phyloP scores from a whole-genome alignment of 2,113 vertebrate species.

The Prietella phreatophila region DNA sequence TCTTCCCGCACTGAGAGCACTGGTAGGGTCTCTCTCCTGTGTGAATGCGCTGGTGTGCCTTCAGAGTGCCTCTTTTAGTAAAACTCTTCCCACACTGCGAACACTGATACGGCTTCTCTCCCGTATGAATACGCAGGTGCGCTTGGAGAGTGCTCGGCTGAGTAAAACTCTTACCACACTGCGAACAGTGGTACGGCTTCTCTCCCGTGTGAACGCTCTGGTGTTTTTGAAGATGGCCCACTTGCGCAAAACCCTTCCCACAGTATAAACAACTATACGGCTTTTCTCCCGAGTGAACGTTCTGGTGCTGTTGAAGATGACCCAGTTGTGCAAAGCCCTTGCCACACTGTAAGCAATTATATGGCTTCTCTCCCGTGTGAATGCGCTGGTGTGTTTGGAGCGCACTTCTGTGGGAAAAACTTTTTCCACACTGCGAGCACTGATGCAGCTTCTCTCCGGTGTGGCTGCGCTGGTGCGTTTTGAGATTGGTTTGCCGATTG shows the following conservation, averaged over 20 bases:
- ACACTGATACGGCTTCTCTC: constrained; percentile 12
- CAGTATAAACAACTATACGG: neutral
- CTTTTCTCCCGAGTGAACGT: neutral
- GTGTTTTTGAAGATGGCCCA: neutral
- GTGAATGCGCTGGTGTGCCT: constrained; percentile 10
- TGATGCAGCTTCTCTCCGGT: constrained; percentile 6
- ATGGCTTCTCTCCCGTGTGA: constrained; percentile 2
- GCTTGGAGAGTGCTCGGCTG: neutral
- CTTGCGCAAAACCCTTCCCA: neutral
- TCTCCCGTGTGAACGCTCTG: neutral
- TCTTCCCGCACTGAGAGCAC: neutral
- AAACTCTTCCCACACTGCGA: constrained; percentile 7
- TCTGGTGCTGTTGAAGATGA: constrained; percentile 1
- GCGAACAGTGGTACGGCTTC: neutral
- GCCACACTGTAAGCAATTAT: neutral
- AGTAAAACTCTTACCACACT: constrained; percentile 3
- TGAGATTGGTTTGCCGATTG: neutral
- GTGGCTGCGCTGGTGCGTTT: neutral
- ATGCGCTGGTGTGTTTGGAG: neutral
- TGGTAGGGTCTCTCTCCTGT: constrained; percentile 19
- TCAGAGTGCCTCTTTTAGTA: neutral
- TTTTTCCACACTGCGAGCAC: neutral
- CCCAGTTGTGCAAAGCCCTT: constrained; percentile 1
- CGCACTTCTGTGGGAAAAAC: neutral
- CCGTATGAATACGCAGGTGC: neutral